phyloP scores from a whole-genome alignment of 2,113 vertebrate species.

The Tylochromis polylepis region DNA sequence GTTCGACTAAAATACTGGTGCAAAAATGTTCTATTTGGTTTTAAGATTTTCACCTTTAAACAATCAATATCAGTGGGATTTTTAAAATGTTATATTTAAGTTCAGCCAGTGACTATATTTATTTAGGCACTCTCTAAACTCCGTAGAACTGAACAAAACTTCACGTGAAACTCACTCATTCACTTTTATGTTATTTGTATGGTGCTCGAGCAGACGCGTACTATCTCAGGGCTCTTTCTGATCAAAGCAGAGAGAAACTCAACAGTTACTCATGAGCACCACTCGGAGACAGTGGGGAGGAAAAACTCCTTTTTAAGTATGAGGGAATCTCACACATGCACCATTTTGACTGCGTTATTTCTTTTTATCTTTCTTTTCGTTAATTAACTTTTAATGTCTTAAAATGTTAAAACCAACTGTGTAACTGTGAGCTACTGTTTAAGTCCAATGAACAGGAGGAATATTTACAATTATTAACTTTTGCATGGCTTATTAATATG shows the following conservation, averaged over 20 bases:
- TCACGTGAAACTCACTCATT: background rate
- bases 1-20: background rate
- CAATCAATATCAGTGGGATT: too few relatives aligned
- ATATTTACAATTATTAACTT: background rate
- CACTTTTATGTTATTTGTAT: background rate
- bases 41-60: background rate
- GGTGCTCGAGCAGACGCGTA: fast-evolving
- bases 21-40: background rate
- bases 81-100: background rate
- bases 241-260: background rate
- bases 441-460: background rate
- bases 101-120: background rate
- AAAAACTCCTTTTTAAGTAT: background rate
- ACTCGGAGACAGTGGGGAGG: background rate
- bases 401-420: background rate
- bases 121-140: too few relatives aligned
- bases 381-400: background rate
- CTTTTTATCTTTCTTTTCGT: background rate
- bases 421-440: background rate
- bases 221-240: background rate
- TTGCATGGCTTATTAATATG: too few relatives aligned
- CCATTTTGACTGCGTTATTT: too few relatives aligned
- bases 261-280: background rate
- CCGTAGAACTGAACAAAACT: too few relatives aligned
- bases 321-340: background rate